Evolutionary conservation across 2,888 invertebrate species (phyloP).

Genomic region (Rosalia funebris): DNA sequence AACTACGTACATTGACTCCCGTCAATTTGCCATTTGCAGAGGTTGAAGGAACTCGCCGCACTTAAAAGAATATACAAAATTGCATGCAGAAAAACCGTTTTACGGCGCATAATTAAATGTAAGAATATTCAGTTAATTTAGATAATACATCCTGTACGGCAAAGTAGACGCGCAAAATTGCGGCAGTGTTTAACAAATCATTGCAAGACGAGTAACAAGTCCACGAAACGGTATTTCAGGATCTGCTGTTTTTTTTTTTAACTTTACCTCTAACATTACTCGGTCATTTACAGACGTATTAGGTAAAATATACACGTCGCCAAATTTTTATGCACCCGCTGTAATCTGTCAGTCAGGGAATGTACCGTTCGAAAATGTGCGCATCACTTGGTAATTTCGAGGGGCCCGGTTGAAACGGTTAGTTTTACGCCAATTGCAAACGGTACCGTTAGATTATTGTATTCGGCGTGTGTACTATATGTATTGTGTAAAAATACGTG

Average conservation of each 20-base stretch:
- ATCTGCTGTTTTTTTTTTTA: not conserved
- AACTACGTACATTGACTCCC: not conserved
- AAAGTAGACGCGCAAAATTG: conserved; percentile 7
- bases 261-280: no score
- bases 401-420: no score
- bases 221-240: conserved; percentile 4
- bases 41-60: not conserved
- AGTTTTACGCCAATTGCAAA: no score
- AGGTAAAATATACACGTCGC: no score
- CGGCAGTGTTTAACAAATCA: conserved; percentile 7
- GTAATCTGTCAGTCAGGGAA: no score
- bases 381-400: no score
- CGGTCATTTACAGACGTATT: no score
- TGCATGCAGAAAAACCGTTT: not conserved
- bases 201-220: conserved; percentile 1
- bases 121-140: conserved; percentile 5
- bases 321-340: no score
- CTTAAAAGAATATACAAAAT: not conserved
- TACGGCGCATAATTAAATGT: conserved; percentile 1
- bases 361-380: no score
- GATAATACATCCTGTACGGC: conserved; percentile 5
- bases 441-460: no score
- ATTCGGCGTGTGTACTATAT: no score
- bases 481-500: no score
- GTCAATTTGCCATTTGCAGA: not conserved